phyloP scores from a whole-genome alignment of 2,113 vertebrate species.

The Paradisaea rubra region DNA sequence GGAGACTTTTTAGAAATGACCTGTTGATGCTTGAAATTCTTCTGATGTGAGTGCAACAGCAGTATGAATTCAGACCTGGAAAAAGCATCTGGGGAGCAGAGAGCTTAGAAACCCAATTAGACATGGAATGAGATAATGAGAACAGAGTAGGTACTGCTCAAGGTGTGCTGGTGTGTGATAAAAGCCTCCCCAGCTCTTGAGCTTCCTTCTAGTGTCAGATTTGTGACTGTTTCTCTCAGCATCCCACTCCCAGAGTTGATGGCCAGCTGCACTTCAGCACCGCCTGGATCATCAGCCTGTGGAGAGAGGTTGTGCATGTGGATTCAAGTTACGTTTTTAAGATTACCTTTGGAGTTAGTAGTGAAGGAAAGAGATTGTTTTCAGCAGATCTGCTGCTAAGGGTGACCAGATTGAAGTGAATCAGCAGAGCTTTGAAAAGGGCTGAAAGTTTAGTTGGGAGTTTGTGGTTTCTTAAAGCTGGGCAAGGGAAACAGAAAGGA shows the following conservation, averaged over 20 bases:
- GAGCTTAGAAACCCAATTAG: not conserved
- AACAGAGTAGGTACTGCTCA: not conserved
- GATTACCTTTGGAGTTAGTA: not conserved
- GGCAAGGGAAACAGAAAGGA: not conserved
- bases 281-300: not conserved
- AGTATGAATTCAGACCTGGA: not conserved
- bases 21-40: not conserved
- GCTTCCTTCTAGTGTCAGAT: not conserved
- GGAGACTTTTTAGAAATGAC: not conserved
- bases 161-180: not conserved
- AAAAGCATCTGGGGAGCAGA: not conserved
- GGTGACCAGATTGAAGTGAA: not conserved
- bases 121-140: not conserved
- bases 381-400: not conserved
- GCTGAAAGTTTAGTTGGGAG: not conserved
- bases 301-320: not conserved
- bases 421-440: not conserved
- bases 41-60: not conserved
- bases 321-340: not conserved
- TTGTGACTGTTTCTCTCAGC: not conserved
- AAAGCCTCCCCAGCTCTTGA: not conserved
- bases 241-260: rapidly evolving
- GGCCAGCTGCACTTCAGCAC: not conserved
- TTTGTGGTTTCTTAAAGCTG: not conserved
- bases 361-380: not conserved